Evolutionary conservation across 2,113 vertebrate genomes (phyloP).

Genomic region (Ictalurus punctatus): DNA sequence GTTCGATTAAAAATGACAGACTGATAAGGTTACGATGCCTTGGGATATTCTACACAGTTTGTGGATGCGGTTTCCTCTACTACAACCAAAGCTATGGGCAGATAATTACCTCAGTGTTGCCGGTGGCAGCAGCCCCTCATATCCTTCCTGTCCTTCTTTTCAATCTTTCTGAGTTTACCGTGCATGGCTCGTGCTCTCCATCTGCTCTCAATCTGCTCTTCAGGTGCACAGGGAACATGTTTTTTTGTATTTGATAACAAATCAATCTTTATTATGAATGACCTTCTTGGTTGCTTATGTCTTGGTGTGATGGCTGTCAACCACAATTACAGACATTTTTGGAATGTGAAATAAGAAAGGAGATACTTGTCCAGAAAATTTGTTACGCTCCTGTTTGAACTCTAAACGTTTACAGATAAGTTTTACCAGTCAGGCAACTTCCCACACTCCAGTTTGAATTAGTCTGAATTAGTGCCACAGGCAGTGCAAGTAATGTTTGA

Average conservation of each 20-base stretch:
- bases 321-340: background rate
- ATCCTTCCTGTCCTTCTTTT: constrained; percentile 8
- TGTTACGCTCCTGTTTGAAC: background rate
- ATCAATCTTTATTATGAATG: constrained; percentile 27
- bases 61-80: constrained; percentile 40
- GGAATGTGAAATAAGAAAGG: background rate
- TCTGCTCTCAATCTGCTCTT: constrained; percentile 58
- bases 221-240: background rate
- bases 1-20: constrained; percentile 33
- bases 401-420: background rate
- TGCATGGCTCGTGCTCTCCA: constrained; percentile 33
- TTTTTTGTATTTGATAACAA: constrained; percentile 8
- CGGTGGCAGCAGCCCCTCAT: constrained; percentile 5
- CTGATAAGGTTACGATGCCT: constrained; percentile 56
- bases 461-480: background rate
- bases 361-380: background rate
- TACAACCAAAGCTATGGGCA: constrained; percentile 59
- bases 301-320: background rate
- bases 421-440: constrained; percentile 1
- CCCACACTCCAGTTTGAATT: background rate
- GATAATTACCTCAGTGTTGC: constrained; percentile 59
- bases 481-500: background rate
- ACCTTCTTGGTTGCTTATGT: background rate
- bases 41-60: constrained; percentile 43
- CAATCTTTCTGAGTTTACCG: constrained; percentile 22